Evolutionary conservation across 1,140 invertebrate species (phyloP).

Genomic region (Drosophila nigrodunni): DNA sequence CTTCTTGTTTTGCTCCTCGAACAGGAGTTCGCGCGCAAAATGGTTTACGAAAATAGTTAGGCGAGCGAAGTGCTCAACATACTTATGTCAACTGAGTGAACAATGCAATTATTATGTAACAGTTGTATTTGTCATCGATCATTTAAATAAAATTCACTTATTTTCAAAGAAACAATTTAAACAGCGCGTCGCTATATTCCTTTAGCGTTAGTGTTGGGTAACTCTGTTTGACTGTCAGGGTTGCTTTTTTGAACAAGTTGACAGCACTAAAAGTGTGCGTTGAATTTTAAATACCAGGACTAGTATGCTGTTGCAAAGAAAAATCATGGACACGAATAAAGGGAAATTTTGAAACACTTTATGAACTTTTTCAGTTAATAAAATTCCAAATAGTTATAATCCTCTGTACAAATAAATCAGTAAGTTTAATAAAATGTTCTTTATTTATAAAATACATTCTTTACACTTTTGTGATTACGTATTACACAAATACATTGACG

Average conservation of each 20-base stretch:
- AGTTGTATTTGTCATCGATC: background rate
- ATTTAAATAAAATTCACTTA: background rate
- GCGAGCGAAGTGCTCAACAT: conserved; percentile 6
- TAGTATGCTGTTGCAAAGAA: background rate
- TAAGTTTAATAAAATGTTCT: conserved; percentile 46
- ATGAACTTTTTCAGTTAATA: too few relatives aligned
- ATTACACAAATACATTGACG: conserved; percentile 33
- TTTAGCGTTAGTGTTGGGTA: conserved; percentile 23
- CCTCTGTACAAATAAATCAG: too few relatives aligned
- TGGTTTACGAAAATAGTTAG: background rate
- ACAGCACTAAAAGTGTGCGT: background rate
- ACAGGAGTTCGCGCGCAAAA: conserved; percentile 26
- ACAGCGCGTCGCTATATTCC: conserved; percentile 38
- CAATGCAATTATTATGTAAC: background rate
- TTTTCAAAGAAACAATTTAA: conserved; percentile 44
- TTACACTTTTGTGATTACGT: conserved; percentile 52
- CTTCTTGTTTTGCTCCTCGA: conserved; percentile 1
- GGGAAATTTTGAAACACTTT: too few relatives aligned
- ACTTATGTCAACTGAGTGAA: background rate
- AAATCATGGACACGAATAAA: background rate
- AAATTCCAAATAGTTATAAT: too few relatives aligned
- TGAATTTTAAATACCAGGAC: conserved; percentile 1
- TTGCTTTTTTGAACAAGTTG: background rate
- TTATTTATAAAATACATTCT: conserved; percentile 70
- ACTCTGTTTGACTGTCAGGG: background rate